A percentile compares a stretch with the other conserved stretches of the same genome.
These are phyloP conservation scores for Gambusia holbrooki DNA, from an alignment of 2,113 vertebrate species.

Conservation along the genomic window DNA sequence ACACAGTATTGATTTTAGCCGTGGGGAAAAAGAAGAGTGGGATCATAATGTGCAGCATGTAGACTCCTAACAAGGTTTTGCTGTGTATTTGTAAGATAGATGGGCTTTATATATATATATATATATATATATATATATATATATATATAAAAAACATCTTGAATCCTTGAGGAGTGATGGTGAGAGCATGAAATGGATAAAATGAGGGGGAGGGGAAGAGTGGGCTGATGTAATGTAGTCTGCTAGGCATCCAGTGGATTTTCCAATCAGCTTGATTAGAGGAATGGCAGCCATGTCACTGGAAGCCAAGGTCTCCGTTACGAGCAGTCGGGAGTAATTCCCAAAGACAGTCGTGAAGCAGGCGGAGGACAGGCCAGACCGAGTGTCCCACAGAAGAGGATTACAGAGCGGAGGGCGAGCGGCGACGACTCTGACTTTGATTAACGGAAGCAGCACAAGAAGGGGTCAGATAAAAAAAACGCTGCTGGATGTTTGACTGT, in stretches of 20 bases:
- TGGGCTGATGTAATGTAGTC: conserved; percentile 56
- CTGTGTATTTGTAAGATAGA: neutral
- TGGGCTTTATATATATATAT: neutral
- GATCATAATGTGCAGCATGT: conserved; percentile 6
- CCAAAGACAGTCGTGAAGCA: conserved; percentile 29
- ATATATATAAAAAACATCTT: too few relatives aligned
- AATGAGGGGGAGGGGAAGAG: conserved; percentile 20
- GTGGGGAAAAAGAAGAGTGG: conserved; percentile 44
- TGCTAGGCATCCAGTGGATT: conserved; percentile 45
- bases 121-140: too few relatives aligned
- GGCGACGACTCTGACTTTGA: neutral
- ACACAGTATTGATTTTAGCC: conserved; percentile 25
- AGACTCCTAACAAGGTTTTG: conserved; percentile 8
- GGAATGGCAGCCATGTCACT: conserved; percentile 47
- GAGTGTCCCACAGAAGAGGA: conserved; percentile 27
- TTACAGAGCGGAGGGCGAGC: conserved; percentile 19
- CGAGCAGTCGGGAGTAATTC: conserved; percentile 48
- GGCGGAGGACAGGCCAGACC: conserved; percentile 36
- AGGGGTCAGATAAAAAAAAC: conserved; percentile 4
- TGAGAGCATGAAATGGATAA: conserved; percentile 25
- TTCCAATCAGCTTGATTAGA: conserved; percentile 74
- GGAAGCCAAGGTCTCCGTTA: conserved; percentile 57
- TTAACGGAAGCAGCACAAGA: conserved; percentile 12
- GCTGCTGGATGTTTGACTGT: neutral
- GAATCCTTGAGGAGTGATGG: neutral